Evolutionary conservation across 2,888 invertebrate species (phyloP), one percentile per base, ranked within the genome.

Genomic region (Eristalis arbustorum): DNA sequence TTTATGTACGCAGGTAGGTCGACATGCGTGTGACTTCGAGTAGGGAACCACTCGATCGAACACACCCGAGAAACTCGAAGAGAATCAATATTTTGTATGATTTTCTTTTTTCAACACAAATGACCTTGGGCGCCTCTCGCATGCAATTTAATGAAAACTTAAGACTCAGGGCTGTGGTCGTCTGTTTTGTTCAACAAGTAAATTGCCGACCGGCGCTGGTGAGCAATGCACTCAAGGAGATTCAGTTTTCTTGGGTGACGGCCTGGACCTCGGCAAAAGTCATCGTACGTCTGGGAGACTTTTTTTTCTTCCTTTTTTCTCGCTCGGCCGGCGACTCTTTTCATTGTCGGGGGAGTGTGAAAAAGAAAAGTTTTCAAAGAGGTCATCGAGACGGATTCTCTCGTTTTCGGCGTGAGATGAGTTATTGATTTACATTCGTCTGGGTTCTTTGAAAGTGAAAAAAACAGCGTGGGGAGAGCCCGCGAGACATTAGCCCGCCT

Each of bases 231-330:
- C 68, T 76, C 37, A 34, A 37, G 42, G 49, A 66, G 62, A 22
- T 56, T 14, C n/a, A 34, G 22, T 23, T 37, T 56, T 28, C 67
- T 76, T 76, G 76, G 68, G 76, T 62, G 61, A 56, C 56, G 68
- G 77, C 63, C 77, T 77, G 77, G 69, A 57, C 64, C 57, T 77
- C 57, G 63, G 40, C 37, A 63, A 63, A 64, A 71, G 77, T 77
- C 77, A 77, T 64, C 71, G 77, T 22, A 71, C 71, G 69, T 59
- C 64, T 77, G 71, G 71, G 69, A 71, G 22, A n/a, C 18, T 63
- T 56, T 77, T 57, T 49, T 18, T n/a, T 11, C 1, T 11, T 37
- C 5, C 31, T 31, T 3, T 31, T 31, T 28, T 28, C 28, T 28
- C n/a, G 25, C 13, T 37, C 61, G 49, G 68, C 68, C 69, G 34